Percentiles rank a stretch among this genome's conserved stretches.
phyloP scores from a whole-genome alignment of 2,888 invertebrate species.

The Clivina fossor region DNA sequence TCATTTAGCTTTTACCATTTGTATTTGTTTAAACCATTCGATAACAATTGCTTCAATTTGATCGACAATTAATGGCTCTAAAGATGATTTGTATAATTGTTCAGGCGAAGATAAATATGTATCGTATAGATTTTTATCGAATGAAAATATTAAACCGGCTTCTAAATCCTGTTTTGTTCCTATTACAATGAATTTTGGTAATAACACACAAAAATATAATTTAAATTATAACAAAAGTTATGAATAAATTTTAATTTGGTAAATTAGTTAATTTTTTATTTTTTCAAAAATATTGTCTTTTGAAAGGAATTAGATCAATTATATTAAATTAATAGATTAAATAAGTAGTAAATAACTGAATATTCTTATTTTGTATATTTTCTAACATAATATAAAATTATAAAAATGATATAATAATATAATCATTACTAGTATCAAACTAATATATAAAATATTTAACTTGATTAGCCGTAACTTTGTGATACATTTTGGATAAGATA shows the following conservation, averaged over 20 bases:
- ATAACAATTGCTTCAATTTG: constrained; percentile 66
- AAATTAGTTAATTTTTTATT: too few species aligned
- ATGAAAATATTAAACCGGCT: constrained; percentile 63
- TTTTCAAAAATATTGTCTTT: too few species aligned
- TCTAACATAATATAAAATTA: too few species aligned
- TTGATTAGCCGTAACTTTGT: too few species aligned
- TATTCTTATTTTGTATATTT: background rate
- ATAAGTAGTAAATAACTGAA: background rate
- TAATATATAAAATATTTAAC: too few species aligned
- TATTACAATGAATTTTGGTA: constrained; percentile 41
- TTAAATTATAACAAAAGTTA: background rate
- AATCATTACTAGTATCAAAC: too few species aligned
- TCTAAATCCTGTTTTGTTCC: constrained; percentile 68
- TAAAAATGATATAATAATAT: too few species aligned
- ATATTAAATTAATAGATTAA: background rate
- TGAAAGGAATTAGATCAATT: background rate
- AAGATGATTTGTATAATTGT: constrained; percentile 61
- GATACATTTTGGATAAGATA: too few species aligned
- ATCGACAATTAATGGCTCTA: constrained; percentile 61
- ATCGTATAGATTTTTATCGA: constrained; percentile 60
- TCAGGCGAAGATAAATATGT: constrained; percentile 61
- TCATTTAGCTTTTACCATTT: constrained; percentile 61
- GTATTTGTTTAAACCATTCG: constrained; percentile 71
- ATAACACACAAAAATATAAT: background rate
- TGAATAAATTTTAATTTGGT: too few species aligned